These are phyloP conservation scores for Spatula versicolor DNA, from an alignment of 2,797 vertebrate species.

Conservation along the genomic window DNA sequence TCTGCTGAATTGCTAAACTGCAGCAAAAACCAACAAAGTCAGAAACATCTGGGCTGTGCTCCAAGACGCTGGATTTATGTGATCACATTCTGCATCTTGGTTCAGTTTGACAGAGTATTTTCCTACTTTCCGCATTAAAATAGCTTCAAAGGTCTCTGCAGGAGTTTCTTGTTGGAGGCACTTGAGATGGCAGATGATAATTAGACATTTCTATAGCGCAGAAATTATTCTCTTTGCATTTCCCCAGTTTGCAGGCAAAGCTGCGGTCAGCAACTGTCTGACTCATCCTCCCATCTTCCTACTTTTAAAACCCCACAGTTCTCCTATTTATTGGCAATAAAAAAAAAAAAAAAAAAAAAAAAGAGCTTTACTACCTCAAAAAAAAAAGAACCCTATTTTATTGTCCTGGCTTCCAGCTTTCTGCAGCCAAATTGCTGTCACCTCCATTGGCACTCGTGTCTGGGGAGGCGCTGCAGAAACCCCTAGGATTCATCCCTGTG, in stretches of 20 bases:
- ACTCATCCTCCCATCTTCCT: constrained; percentile 42
- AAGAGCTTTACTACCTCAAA: not conserved
- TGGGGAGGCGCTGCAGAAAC: not conserved
- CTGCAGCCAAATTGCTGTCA: not conserved
- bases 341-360: not conserved
- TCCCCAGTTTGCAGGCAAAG: not conserved
- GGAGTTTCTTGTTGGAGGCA: constrained; percentile 32
- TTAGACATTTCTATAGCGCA: not conserved
- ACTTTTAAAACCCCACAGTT: constrained; percentile 15
- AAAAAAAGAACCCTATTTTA: not conserved
- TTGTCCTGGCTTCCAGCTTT: not conserved
- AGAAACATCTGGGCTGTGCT: constrained; percentile 48
- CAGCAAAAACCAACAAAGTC: constrained; percentile 2
- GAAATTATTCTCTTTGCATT: constrained; percentile 38
- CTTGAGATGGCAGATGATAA: constrained; percentile 39
- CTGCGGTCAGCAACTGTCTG: constrained; percentile 46
- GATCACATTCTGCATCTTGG: constrained; percentile 52
- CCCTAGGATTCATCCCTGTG: accelerated
- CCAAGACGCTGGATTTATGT: constrained; percentile 58
- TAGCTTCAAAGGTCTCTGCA: constrained; percentile 50
- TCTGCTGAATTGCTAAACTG: constrained; percentile 61
- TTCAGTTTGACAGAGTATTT: constrained; percentile 53
- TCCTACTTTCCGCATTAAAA: constrained; percentile 40
- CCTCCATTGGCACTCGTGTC: not conserved
- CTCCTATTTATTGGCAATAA: not conserved